A percentile compares a stretch with the other conserved stretches of the same genome.
phyloP scores from a whole-genome alignment of 53 echinoderm and acorn worm genomes.

The Paracentrotus lividus region DNA sequence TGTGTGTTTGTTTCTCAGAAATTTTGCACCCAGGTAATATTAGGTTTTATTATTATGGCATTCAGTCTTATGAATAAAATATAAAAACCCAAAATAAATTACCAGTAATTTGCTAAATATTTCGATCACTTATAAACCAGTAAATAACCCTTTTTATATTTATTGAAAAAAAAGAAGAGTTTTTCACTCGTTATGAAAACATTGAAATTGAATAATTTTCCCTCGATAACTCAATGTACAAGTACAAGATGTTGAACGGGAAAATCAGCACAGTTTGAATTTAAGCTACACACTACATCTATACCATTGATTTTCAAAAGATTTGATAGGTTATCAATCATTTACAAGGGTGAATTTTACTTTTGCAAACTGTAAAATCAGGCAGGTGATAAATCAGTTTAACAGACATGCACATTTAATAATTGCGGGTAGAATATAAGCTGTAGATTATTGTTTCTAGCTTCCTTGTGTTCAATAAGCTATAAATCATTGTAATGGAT shows the following conservation, averaged over 20 bases:
- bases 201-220: not conserved
- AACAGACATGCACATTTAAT: not conserved
- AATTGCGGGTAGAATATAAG: slow-evolving; percentile 14
- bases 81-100: no score
- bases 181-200: no score
- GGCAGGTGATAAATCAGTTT: not conserved
- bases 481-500: not conserved
- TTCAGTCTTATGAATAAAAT: no score
- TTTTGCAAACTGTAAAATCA: not conserved
- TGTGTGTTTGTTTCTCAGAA: no score
- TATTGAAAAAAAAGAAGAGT: no score
- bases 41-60: no score
- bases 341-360: not conserved
- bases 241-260: not conserved
- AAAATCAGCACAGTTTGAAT: not conserved
- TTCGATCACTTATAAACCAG: no score
- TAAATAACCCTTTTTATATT: no score
- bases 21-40: no score
- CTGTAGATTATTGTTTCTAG: not conserved
- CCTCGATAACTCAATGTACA: not conserved
- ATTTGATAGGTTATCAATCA: not conserved
- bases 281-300: not conserved
- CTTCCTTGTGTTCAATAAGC: not conserved
- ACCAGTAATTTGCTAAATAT: no score
- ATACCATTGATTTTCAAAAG: not conserved